Percentiles rank a stretch among this genome's conserved stretches.
Evolutionary conservation across 2,888 invertebrate genomes (phyloP).

Genomic region (Pyrrhosoma nymphula): DNA sequence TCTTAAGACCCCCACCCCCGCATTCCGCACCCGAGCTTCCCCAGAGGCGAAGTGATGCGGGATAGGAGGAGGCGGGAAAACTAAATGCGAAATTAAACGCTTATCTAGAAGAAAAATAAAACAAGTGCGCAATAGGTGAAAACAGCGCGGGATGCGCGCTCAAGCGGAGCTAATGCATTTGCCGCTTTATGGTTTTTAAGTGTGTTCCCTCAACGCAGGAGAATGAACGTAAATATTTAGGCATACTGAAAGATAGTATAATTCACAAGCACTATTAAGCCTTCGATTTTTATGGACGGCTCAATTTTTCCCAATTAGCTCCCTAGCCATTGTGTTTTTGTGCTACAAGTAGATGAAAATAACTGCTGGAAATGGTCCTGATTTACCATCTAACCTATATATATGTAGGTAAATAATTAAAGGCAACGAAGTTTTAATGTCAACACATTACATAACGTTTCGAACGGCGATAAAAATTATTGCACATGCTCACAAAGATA

Average conservation of each 20-base stretch:
- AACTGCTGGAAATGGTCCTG: too few species aligned
- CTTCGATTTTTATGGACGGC: too few species aligned
- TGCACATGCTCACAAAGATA: too few species aligned
- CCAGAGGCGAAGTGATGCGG: background rate
- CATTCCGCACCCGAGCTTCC: background rate
- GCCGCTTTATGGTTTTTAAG: background rate
- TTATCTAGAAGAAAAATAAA: background rate
- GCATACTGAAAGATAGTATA: background rate
- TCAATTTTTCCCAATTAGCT: too few species aligned
- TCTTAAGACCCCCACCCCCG: background rate
- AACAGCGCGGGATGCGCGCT: background rate
- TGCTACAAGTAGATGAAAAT: too few species aligned
- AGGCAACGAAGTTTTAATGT: too few species aligned
- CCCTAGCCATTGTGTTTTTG: too few species aligned
- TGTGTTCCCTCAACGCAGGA: background rate
- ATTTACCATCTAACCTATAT: too few species aligned
- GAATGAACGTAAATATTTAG: background rate
- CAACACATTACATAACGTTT: too few species aligned
- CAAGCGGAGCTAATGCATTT: background rate
- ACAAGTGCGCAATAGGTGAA: background rate
- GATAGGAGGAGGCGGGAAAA: slow-evolving; percentile 5
- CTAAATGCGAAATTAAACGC: slow-evolving; percentile 32
- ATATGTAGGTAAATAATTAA: too few species aligned
- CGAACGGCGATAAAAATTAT: too few species aligned
- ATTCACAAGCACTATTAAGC: background rate